Evolutionary conservation across 2,888 invertebrate species (phyloP), one percentile per base, ranked within the genome.

Genomic region (Eupsilia transversa): DNA sequence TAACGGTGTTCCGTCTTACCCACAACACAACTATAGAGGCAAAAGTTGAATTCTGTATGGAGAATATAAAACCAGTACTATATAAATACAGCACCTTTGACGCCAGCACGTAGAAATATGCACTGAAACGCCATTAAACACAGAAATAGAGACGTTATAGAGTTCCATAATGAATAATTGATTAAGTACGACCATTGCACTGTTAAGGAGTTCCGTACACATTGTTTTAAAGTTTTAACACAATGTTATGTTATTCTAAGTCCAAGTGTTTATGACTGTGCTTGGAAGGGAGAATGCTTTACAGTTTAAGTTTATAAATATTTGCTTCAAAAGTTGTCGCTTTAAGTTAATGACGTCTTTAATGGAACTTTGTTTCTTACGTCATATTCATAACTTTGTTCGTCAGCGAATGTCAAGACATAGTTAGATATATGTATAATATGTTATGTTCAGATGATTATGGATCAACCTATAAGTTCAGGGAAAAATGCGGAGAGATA

Each of bases 81-180:
- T 54, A 41, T 68, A 46, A 17, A 59, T 41, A 67, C 43, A 77
- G 23, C 5, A 52, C 59, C 35, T 43, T 66, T 57, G 54, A 79
- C 72, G 78, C 49, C 33, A 59, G 33, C 33, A 35, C 43, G 38
- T 23, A 33, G 59, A 63, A 74, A 63, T 74, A 33, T 38, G 35
- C 41, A 59, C 66, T 46, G 52, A 49, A 82, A 82, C 46, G 52
- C 49, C 72, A 74, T 75, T 72, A 74, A 78, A 65, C 27, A 54
- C 83, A 61, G 79, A 74, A 83, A 85, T 85, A 76, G 83, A 87
- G 86, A 72, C 61, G 81, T 74, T 67, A 82, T 30, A 72, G 68
- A 56, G 68, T 46, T 41, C 49, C 69, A 71, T 87, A 78, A 82
- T 85, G 86, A 82, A 85, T 85, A 82, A 85, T 81, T 74, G 78